Evolutionary conservation across 64 coral and sea anemone genomes (phyloP), one percentile per base, ranked within the genome.

Genomic region (Montipora cactus): DNA sequence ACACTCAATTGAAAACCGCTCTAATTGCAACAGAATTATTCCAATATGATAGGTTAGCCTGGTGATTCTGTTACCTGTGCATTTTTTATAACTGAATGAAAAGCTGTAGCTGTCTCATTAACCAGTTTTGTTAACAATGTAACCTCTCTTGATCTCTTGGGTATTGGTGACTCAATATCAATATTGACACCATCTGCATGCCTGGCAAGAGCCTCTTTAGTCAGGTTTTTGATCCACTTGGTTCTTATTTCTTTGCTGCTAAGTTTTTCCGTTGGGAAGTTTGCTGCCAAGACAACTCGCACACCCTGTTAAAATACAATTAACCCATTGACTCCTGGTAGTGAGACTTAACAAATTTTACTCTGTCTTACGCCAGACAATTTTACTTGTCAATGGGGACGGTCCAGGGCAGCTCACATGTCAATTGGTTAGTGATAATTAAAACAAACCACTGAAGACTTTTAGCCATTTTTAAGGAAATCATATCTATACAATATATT

Each of bases 101-200:
- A 99, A 5, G 95, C 88, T 50, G 80, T 62, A 10, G 59, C 75
- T 37, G 93, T 92, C 48, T 92, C 88, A n/a, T 80, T 96, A 8
- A 89, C 95, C 22, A 99, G 89, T 71, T 99, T 96, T 57, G 95
- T 94, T n/a, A 99, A 46, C 59, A 99, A 59, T 61, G 79, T 94
- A 22, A 93, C 87, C 49, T 96, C 92, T 70, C 96, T 99, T 9
- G 95, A 96, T 25, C 91, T 87, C 76, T 96, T 94, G 4, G 72
- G 47, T 15, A 99, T 62, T 23, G 98, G 95, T 46, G 90, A 95
- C 84, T 99, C 97, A 53, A 99, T 94, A 84, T 99, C 97, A 84
- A 99, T 91, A 74, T 99, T 99, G 3, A 99, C 94, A 83, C 97
- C 97, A 81, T 99, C 97, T 55, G 97, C 97, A 78, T 91, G 91